Percentiles rank a stretch among this genome's conserved stretches.
phyloP scores from a whole-genome alignment of 2,113 vertebrate genomes.

The Perca fluviatilis region DNA sequence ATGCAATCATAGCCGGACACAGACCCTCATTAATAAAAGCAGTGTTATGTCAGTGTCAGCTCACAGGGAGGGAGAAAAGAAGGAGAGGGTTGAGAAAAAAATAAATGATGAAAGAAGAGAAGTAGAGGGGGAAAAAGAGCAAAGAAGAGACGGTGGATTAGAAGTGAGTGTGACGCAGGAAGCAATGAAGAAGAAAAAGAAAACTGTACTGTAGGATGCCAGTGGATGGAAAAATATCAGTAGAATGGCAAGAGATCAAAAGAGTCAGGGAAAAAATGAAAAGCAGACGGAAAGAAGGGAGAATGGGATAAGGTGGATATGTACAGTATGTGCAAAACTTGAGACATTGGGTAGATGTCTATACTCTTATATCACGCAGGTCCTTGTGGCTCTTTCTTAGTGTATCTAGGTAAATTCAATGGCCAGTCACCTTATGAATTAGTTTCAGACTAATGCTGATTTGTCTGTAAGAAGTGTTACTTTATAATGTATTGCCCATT shows the following conservation, averaged over 20 bases:
- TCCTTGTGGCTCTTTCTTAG: not conserved
- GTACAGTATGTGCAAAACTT: not conserved
- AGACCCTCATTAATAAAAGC: conserved; percentile 71
- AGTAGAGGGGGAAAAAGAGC: not conserved
- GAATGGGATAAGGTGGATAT: not conserved
- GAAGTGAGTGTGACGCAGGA: not conserved
- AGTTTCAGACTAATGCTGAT: conserved; percentile 6
- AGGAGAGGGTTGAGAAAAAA: not conserved
- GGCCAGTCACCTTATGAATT: not conserved
- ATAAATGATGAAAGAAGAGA: conserved; percentile 36
- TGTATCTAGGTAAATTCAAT: not conserved
- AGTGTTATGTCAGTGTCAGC: conserved; percentile 35
- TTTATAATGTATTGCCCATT: conserved; percentile 5
- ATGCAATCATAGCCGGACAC: conserved; percentile 72
- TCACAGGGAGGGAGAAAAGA: conserved; percentile 4
- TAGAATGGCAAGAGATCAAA: conserved; percentile 23
- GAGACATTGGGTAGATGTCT: not conserved
- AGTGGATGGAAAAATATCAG: conserved; percentile 38
- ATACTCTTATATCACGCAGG: not conserved
- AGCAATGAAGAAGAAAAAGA: conserved; percentile 14
- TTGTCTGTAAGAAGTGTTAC: not conserved
- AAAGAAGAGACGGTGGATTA: not conserved
- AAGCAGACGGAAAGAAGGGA: conserved; percentile 3
- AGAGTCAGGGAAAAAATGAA: conserved; percentile 5
- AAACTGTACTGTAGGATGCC: conserved; percentile 1